Base-by-base conservation (phyloP, 2,888 invertebrate genomes). In the Branchinecta sandiegonensis region DNA sequence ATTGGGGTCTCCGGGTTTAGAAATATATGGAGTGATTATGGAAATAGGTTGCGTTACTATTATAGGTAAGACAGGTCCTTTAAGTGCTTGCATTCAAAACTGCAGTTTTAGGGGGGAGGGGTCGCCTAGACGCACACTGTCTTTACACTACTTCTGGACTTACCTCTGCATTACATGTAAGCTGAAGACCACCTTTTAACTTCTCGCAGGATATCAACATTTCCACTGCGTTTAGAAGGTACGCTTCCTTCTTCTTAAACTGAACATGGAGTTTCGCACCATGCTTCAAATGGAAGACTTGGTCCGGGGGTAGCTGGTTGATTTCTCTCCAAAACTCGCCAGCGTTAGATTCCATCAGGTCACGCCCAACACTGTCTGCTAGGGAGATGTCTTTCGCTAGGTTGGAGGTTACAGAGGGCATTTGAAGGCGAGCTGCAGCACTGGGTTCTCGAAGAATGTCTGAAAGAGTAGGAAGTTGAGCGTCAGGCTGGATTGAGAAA, bases 321-420 rank as follows among this genome's bases (percentile, higher is more conserved):
- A 56, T 56, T 56, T 17, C 56, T 14, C 17, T 17, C 56, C 56
- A 56, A 56, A 56, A 56, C 17, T n/a, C 14, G 10, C 9, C 56
- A 14, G 17, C n/a, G 17, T 56, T 56, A n/a, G 56, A 56, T n/a
- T n/a, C 56, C 5, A 37, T 37, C n/a, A 17, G 17, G 8, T 56
- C 7, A 14, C 7, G n/a, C 8, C 9, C 56, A 56, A 56, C 17
- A 17, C 14, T n/a, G 17, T 56, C 56, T 14, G 56, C 17, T 14
- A 56, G 56, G 8, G 56, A 56, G 14, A 56, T n/a, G 14, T 56
- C 56, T 56, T 56, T 7, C 8, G 56, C 56, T 9, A 56, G 10
- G 11, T 56, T 56, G 56, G n/a, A 14, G 56, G 56, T 14, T 56
- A 56, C 17, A 10, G n/a, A 56, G n/a, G 56, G 56, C 56, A 56